These are phyloP conservation scores for Microcebus jonahi DNA, from an alignment of 2,113 vertebrate genomes.

Conservation along the genomic window DNA sequence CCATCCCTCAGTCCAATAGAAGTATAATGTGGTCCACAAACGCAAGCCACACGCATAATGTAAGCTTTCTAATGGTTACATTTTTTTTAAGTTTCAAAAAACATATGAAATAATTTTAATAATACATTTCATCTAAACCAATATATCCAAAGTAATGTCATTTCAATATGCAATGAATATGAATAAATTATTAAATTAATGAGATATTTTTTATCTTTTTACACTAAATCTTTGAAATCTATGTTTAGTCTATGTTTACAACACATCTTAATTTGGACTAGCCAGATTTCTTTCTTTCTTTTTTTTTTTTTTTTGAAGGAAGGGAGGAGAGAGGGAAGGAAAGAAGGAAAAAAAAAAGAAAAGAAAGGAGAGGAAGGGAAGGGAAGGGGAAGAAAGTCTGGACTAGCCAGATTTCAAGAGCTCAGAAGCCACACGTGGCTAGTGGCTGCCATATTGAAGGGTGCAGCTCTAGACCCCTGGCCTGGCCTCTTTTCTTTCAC, in stretches of 20 bases:
- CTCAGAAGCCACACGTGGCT: not conserved
- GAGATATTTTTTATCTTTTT: not conserved
- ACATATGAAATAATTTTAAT: not conserved
- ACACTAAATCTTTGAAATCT: not conserved
- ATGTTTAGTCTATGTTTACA: not conserved
- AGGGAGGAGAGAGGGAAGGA: too few relatives aligned
- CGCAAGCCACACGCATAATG: not conserved
- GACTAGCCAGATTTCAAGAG: not conserved
- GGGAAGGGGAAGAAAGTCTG: too few relatives aligned
- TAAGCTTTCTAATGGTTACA: not conserved
- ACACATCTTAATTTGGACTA: not conserved
- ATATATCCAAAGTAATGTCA: not conserved
- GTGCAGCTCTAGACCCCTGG: not conserved
- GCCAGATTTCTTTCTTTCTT: too few relatives aligned
- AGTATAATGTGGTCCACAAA: not conserved
- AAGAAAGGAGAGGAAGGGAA: too few relatives aligned
- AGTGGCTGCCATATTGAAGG: too few relatives aligned
- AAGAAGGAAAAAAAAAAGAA: too few relatives aligned
- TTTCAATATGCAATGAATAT: not conserved
- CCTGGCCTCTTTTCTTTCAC: not conserved
- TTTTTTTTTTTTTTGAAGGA: too few relatives aligned
- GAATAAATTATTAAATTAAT: not conserved
- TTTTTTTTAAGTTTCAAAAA: not conserved
- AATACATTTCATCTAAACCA: not conserved
- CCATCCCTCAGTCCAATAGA: not conserved